Evolutionary conservation across 2,888 invertebrate species (phyloP).

Genomic region (Creontiades dilutus): DNA sequence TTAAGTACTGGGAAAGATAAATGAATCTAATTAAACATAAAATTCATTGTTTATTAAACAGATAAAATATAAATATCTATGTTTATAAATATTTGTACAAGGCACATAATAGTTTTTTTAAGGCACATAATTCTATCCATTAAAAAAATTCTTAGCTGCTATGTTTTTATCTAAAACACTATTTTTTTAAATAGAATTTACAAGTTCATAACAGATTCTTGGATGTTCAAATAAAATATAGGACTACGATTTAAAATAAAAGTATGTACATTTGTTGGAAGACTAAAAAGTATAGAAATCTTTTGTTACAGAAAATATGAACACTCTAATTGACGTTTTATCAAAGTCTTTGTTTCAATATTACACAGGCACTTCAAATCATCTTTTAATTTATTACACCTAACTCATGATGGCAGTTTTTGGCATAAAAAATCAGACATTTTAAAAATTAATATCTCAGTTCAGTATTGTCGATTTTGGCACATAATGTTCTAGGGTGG

Average conservation of each 20-base stretch:
- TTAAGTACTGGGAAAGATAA: background rate
- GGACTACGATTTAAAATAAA: conserved; percentile 17
- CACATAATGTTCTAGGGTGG: conserved; percentile 22
- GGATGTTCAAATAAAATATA: conserved; percentile 30
- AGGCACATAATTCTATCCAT: conserved; percentile 65
- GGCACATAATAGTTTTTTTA: conserved; percentile 62
- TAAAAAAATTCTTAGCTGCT: conserved; percentile 45
- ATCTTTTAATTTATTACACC: background rate
- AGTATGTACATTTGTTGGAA: conserved; percentile 40
- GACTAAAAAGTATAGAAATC: conserved; percentile 6
- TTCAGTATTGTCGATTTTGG: conserved; percentile 47
- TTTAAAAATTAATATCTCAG: conserved; percentile 40
- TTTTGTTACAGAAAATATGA: conserved; percentile 19
- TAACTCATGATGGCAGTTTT: conserved; percentile 54
- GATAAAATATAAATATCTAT: conserved; percentile 60
- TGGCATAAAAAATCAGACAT: conserved; percentile 43
- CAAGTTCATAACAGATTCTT: conserved; percentile 48
- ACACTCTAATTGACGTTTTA: conserved; percentile 24
- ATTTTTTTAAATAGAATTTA: conserved; percentile 61
- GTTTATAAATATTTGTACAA: conserved; percentile 69
- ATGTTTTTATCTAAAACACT: conserved; percentile 27
- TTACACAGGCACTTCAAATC: conserved; percentile 40
- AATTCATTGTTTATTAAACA: conserved; percentile 52
- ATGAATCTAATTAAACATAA: background rate
- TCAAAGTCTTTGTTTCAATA: conserved; percentile 38